Evolutionary conservation across 2,113 vertebrate genomes (phyloP).

Genomic region (Rhinoptilus africanus): DNA sequence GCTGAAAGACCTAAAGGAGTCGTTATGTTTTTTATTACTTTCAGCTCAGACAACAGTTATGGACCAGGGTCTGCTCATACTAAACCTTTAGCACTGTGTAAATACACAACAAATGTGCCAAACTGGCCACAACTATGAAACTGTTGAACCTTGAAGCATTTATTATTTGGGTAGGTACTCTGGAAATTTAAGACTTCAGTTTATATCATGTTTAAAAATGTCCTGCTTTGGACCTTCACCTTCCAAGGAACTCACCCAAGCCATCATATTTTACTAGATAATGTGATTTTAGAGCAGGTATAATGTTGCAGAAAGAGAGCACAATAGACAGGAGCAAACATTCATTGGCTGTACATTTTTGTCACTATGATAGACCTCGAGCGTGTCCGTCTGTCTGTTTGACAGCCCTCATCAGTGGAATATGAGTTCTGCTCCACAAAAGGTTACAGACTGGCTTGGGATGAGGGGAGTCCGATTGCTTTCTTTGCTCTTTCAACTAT

Average conservation of each 20-base stretch:
- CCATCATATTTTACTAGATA: neutral
- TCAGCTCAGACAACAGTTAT: neutral
- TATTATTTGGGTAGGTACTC: neutral
- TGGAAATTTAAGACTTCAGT: neutral
- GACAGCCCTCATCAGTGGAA: neutral
- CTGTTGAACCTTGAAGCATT: neutral
- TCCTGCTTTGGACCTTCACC: neutral
- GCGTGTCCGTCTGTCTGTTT: neutral
- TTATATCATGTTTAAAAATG: neutral
- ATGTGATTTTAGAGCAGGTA: neutral
- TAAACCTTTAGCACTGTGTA: neutral
- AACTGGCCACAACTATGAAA: neutral
- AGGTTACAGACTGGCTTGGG: neutral
- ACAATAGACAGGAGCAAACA: neutral
- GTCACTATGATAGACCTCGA: neutral
- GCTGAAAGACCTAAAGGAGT: neutral
- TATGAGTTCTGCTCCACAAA: neutral
- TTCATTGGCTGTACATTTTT: neutral
- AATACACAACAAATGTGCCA: neutral
- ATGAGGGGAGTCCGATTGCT: neutral
- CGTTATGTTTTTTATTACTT: neutral
- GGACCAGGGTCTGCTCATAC: fast-evolving
- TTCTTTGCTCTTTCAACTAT: neutral
- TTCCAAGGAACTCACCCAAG: neutral
- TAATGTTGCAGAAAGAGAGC: neutral